Conservation (phyloP, 2,797 vertebrate species). For the Echiichthys vipera region DNA sequence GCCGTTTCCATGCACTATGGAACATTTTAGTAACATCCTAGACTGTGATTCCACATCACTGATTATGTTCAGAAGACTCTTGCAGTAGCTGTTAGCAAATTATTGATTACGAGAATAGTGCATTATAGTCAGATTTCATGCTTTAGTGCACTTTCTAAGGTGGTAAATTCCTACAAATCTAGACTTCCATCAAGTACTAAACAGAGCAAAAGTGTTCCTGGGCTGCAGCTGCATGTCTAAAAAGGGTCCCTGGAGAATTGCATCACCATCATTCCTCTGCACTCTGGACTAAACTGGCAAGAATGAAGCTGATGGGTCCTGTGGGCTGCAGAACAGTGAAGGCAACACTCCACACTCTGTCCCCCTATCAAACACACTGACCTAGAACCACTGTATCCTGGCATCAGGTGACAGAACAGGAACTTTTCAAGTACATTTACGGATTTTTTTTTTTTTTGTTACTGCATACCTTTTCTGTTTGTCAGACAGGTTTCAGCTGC, state of each 20-base stretch:
- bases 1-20: not conserved
- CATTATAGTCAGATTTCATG: not conserved
- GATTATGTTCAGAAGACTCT: not conserved
- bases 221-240: slow-evolving; percentile 69
- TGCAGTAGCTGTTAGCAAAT: not conserved
- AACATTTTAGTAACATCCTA: not conserved
- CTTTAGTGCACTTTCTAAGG: not conserved
- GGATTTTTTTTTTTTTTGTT: slow-evolving; percentile 4
- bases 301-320: slow-evolving; percentile 23
- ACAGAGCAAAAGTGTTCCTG: slow-evolving; percentile 43
- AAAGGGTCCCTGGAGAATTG: slow-evolving; percentile 68
- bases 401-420: slow-evolving; percentile 31
- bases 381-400: not conserved
- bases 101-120: not conserved
- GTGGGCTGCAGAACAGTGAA: slow-evolving; percentile 9
- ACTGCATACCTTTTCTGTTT: slow-evolving; percentile 22
- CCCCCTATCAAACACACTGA: not conserved
- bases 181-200: slow-evolving; percentile 33
- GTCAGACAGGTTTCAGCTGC: slow-evolving; percentile 19
- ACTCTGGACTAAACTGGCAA: slow-evolving; percentile 65
- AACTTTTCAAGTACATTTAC: not conserved
- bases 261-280: slow-evolving; percentile 75
- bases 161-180: not conserved
- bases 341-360: not conserved
- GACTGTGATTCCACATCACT: not conserved